Evolutionary conservation across 2,888 invertebrate species (phyloP).

Genomic region (Eutolmus rufibarbis): DNA sequence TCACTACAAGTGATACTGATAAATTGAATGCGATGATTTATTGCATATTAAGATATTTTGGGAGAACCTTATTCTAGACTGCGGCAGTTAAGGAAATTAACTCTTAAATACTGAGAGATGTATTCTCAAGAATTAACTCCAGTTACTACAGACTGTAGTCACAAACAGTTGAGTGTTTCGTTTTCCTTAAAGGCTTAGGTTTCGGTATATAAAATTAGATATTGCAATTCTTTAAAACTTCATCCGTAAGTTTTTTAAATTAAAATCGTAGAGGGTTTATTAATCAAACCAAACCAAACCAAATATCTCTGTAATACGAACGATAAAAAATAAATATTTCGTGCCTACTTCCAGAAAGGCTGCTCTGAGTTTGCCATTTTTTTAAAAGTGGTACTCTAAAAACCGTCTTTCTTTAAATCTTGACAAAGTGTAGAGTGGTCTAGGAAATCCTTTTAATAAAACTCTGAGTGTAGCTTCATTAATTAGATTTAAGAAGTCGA

Average conservation of each 20-base stretch:
- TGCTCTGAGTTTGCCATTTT: background rate
- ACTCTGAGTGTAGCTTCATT: background rate
- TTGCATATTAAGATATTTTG: background rate
- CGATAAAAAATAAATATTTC: too few relatives aligned
- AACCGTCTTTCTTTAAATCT: background rate
- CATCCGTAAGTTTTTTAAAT: too few relatives aligned
- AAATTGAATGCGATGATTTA: background rate
- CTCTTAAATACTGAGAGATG: background rate
- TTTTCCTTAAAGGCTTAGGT: too few relatives aligned
- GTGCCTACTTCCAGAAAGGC: too few relatives aligned
- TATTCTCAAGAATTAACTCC: background rate
- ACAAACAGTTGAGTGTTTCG: too few relatives aligned
- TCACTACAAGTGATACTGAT: background rate
- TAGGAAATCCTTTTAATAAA: background rate
- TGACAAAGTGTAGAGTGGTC: background rate
- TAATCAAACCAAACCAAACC: too few relatives aligned
- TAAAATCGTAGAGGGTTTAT: too few relatives aligned
- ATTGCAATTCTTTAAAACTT: too few relatives aligned
- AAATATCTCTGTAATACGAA: too few relatives aligned
- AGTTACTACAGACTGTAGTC: background rate
- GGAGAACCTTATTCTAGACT: background rate
- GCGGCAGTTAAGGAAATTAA: background rate
- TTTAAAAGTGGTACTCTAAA: background rate
- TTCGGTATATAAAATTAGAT: too few relatives aligned
- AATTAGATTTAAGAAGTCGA: background rate